A percentile compares a stretch with the other conserved stretches of the same genome.
phyloP scores from a whole-genome alignment of 2,113 vertebrate species.

The Dolichotis patagonum region DNA sequence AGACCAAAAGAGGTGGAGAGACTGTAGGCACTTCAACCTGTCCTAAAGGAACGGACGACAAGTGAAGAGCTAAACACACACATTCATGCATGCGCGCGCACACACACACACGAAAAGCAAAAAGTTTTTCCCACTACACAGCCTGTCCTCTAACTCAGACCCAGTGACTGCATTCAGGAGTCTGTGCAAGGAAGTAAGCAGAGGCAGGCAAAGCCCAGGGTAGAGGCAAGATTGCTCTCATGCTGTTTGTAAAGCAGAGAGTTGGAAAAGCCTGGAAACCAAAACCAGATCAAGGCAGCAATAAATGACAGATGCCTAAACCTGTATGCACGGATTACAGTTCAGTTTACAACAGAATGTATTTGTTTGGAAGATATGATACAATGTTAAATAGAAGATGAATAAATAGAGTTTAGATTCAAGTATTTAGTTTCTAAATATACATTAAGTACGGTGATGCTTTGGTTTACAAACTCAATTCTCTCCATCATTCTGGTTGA shows the following conservation, averaged over 20 bases:
- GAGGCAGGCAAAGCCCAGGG: background rate
- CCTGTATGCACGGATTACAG: background rate
- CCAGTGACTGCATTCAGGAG: background rate
- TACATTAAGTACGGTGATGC: background rate
- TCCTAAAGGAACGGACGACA: background rate
- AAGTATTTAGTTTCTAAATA: background rate
- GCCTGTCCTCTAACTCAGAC: background rate
- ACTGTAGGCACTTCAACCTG: background rate
- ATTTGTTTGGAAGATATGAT: conserved; percentile 7
- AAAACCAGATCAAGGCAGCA: background rate
- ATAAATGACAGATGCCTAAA: background rate
- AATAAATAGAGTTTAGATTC: background rate
- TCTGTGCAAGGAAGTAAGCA: background rate
- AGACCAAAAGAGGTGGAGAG: background rate
- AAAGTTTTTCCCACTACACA: background rate
- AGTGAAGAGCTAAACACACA: background rate
- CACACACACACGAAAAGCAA: background rate
- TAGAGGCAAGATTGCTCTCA: background rate
- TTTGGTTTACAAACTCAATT: background rate
- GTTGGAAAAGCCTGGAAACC: background rate
- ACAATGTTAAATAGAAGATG: background rate
- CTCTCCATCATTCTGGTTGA: background rate
- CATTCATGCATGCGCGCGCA: too few species aligned
- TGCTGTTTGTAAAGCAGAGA: background rate
- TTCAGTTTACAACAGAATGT: background rate